Percentiles rank a stretch among this genome's conserved stretches.
Evolutionary conservation across 2,797 vertebrate genomes (phyloP).

Genomic region (Gouania willdenowi): DNA sequence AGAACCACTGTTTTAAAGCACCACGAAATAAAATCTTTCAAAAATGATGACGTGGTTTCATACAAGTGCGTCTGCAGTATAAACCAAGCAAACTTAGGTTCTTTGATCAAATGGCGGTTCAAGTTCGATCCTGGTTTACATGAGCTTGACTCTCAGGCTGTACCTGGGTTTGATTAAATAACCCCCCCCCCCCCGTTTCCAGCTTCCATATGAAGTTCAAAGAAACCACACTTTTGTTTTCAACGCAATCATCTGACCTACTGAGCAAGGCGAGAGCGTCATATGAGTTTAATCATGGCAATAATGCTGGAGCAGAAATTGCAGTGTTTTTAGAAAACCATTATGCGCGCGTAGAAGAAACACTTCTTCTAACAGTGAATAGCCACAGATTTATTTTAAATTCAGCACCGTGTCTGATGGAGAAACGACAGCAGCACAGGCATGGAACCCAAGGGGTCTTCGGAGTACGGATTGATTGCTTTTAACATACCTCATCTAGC

Average conservation of each 20-base stretch:
- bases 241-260: slow-evolving; percentile 8
- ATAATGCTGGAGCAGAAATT: not conserved
- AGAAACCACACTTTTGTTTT: too few species aligned
- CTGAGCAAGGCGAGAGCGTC: not conserved
- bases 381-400: slow-evolving; percentile 21
- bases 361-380: slow-evolving; percentile 7
- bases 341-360: not conserved
- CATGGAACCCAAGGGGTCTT: slow-evolving; percentile 13
- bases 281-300: slow-evolving; percentile 27
- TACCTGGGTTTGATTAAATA: too few species aligned
- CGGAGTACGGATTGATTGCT: slow-evolving; percentile 31
- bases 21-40: too few species aligned
- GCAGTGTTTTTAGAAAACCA: not conserved
- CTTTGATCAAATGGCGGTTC: too few species aligned
- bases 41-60: too few species aligned
- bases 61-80: too few species aligned
- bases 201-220: too few species aligned
- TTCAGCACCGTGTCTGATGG: slow-evolving; percentile 21
- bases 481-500: slow-evolving; percentile 29
- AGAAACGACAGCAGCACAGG: slow-evolving; percentile 25
- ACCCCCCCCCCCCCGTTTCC: too few species aligned
- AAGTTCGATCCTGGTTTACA: too few species aligned
- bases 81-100: too few species aligned
- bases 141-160: too few species aligned
- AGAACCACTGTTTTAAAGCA: too few species aligned